Base-by-base conservation (phyloP, 2,113 vertebrate species). In the Eonycteris spelaea region DNA sequence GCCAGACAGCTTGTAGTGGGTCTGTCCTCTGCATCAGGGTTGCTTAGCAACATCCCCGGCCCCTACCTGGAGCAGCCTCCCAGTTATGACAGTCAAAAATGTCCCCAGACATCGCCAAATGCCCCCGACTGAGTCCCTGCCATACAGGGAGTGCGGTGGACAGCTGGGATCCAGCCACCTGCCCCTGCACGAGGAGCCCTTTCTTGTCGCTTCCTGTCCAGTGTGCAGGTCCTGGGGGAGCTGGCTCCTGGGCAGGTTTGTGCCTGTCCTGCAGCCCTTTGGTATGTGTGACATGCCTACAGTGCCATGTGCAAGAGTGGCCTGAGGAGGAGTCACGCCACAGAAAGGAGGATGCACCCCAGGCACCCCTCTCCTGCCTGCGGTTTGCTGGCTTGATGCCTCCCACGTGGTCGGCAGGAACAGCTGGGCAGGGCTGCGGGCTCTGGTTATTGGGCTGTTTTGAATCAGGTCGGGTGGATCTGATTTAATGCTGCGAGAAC, bases 101-200 rank as follows among this genome's bases (percentile, higher is more conserved):
- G 28, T 77, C 19, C 86, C 48, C 43, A 63, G 70, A 57, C 16
- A 8, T 10, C 18, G 28, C 51, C 63, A 51, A 1, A 26, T 68
- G 18, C 40, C 28, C 24, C 28, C 2, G 0, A 10, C 3, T 26
- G 11, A 61, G 91, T 71, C 30, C 61, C 15, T 0, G 0, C 65
- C 5, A 0, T 26, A 3, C 9, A 30, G 63, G 67, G 35, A 30
- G 5, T 0, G 0, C 1, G 18, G 16, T 10, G 30, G 45, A n/a
- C 6, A 43, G 22, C 75, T 26, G 2, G 40, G 40, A 15, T 79
- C 79, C 65, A 48, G 28, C 40, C 1, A 0, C 82, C 11, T 40
- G 30, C 7, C 74, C 28, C 28, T 12, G 59, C 33, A 4, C 5
- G 2, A 4, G n/a, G 7, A 53, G 51, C 51, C 8, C 48, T 33